A percentile compares a stretch with the other conserved stretches of the same genome.
These are phyloP conservation scores for Cheilosia vulpina DNA, from an alignment of 2,888 invertebrate genomes.

Conservation along the genomic window DNA sequence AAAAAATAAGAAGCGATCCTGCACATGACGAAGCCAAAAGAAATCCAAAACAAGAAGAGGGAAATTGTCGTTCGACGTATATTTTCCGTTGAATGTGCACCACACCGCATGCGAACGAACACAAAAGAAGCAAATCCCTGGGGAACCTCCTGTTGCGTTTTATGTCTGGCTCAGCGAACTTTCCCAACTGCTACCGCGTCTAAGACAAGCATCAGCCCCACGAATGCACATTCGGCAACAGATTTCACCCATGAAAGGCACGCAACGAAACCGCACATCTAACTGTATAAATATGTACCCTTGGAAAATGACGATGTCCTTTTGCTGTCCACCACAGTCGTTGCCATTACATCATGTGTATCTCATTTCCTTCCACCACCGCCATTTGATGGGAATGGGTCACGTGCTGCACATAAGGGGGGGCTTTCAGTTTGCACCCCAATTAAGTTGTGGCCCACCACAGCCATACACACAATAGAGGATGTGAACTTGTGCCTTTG, in stretches of 20 bases:
- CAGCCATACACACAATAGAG: slow-evolving; percentile 24
- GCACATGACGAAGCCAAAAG: slow-evolving; percentile 25
- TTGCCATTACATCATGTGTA: slow-evolving; percentile 3
- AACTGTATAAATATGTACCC: background rate
- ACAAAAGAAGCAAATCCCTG: slow-evolving; percentile 54
- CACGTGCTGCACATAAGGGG: slow-evolving; percentile 58
- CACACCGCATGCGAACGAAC: slow-evolving; percentile 55
- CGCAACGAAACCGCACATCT: slow-evolving; percentile 46
- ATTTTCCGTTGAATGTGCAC: slow-evolving; percentile 46
- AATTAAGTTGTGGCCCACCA: slow-evolving; percentile 50
- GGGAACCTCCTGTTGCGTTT: slow-evolving; percentile 74
- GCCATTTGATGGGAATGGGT: slow-evolving; percentile 41
- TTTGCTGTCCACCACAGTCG: slow-evolving; percentile 54
- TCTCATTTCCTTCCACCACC: background rate
- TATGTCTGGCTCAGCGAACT: slow-evolving; percentile 49
- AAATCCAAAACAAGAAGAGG: slow-evolving; percentile 38
- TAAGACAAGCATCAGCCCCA: slow-evolving; percentile 10
- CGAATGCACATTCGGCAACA: slow-evolving; percentile 3
- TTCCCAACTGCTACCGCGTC: slow-evolving; percentile 22
- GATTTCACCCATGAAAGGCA: slow-evolving; percentile 14
- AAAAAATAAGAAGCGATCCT: slow-evolving; percentile 42
- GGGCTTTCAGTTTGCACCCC: slow-evolving; percentile 35
- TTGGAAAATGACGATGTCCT: slow-evolving; percentile 50
- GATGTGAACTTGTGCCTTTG: slow-evolving; percentile 31
- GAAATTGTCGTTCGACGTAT: slow-evolving; percentile 45